Evolutionary conservation across 2,113 vertebrate genomes (phyloP).

Genomic region (Archilochus colubris): DNA sequence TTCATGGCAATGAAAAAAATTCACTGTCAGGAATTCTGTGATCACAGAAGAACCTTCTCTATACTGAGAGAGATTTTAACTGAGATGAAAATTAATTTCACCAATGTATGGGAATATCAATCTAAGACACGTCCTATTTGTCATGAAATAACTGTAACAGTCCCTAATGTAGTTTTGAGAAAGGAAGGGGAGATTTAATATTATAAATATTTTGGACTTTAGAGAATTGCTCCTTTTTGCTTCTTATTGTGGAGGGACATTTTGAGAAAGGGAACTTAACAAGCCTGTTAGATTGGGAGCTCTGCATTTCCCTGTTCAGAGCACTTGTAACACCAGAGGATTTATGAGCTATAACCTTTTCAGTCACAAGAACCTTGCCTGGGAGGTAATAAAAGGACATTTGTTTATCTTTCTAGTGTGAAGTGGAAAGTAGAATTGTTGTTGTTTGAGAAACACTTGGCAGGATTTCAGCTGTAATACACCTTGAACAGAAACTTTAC

Average conservation of each 20-base stretch:
- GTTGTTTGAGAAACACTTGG: not conserved
- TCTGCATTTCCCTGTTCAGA: not conserved
- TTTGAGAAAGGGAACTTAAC: not conserved
- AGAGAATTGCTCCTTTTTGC: not conserved
- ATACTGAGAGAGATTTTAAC: not conserved
- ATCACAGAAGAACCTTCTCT: not conserved
- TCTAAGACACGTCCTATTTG: not conserved
- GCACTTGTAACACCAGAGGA: not conserved
- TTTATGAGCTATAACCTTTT: not conserved
- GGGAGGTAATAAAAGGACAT: not conserved
- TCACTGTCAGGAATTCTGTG: not conserved
- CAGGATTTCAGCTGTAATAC: not conserved
- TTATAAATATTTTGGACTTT: not conserved
- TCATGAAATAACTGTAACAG: not conserved
- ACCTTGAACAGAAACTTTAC: not conserved
- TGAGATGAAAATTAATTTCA: not conserved
- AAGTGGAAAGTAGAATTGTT: not conserved
- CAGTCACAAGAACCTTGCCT: not conserved
- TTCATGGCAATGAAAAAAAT: not conserved
- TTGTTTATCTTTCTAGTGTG: not conserved
- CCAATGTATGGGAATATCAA: not conserved
- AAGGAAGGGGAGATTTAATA: not conserved
- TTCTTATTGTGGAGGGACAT: not conserved
- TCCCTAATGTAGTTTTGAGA: not conserved
- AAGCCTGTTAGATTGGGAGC: not conserved